These are phyloP conservation scores for Sebastes kiyomatsui DNA, from an alignment of 2,797 vertebrate species.

Conservation along the genomic window DNA sequence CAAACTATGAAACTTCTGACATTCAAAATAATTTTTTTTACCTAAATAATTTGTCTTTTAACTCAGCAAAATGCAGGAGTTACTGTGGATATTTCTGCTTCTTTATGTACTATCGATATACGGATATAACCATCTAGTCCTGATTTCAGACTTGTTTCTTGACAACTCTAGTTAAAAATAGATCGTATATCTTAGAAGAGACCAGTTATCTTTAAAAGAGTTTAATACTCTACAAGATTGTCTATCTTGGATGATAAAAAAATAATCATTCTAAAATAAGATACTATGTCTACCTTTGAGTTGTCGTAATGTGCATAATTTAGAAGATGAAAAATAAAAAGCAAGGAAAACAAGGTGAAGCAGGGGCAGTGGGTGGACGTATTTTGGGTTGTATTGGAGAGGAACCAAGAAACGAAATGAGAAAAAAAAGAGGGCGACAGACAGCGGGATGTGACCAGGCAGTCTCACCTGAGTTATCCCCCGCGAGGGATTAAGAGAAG, in stretches of 20 bases:
- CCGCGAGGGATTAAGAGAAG: constrained; percentile 83
- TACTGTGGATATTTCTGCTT: not conserved
- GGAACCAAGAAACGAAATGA: not conserved
- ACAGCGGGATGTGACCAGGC: not conserved
- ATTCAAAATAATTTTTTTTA: not conserved
- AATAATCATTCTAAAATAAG: not conserved
- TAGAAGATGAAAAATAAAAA: not conserved
- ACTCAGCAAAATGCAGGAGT: not conserved
- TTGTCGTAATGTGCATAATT: not conserved
- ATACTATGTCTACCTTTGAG: not conserved
- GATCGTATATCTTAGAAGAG: not conserved
- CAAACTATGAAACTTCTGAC: not conserved
- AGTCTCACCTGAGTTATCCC: constrained; percentile 84
- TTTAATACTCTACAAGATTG: not conserved
- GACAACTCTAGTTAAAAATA: not conserved
- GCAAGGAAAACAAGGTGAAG: not conserved
- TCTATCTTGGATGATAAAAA: not conserved
- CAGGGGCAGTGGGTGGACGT: not conserved
- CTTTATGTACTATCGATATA: not conserved
- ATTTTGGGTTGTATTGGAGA: not conserved
- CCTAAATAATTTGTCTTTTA: not conserved
- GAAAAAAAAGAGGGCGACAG: not conserved
- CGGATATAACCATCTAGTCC: not conserved
- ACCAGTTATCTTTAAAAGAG: not conserved
- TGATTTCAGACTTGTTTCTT: no score